A percentile compares a stretch with the other conserved stretches of the same genome.
phyloP scores from a whole-genome alignment of 2,888 invertebrate species.

The Tanaodytes sp. region DNA sequence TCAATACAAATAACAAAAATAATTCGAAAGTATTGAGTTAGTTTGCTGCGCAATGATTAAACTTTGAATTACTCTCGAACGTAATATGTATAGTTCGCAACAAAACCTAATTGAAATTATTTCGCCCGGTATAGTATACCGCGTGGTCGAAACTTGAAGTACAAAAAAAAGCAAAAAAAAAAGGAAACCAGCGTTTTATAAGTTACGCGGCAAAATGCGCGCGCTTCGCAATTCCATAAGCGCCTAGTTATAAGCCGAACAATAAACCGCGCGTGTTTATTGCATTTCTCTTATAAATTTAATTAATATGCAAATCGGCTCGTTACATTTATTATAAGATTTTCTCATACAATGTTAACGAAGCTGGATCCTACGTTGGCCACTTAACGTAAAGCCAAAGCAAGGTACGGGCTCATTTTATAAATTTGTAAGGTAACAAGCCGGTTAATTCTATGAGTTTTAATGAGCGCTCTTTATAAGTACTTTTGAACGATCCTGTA shows the following conservation, averaged over 20 bases:
- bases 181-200: no score
- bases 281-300: conserved; percentile 34
- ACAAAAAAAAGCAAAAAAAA: no score
- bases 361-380: conserved; percentile 29
- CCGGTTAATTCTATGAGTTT: conserved; percentile 49
- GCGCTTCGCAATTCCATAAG: no score
- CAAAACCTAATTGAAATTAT: no score
- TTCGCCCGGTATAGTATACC: no score
- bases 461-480: conserved; percentile 50
- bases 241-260: not conserved
- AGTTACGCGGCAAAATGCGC: no score
- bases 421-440: conserved; percentile 49
- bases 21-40: no score
- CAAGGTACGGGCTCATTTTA: conserved; percentile 39
- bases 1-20: no score
- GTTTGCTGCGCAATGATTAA: no score
- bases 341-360: conserved; percentile 48
- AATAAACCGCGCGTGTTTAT: conserved; percentile 25
- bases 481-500: conserved; percentile 52
- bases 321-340: conserved; percentile 40
- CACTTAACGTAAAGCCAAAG: conserved; percentile 30
- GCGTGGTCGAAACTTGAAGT: no score
- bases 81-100: no score
- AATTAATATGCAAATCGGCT: conserved; percentile 45
- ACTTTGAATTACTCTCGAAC: no score